These are phyloP conservation scores for Furnarius figulus DNA, from an alignment of 2,113 vertebrate genomes.

Conservation along the genomic window DNA sequence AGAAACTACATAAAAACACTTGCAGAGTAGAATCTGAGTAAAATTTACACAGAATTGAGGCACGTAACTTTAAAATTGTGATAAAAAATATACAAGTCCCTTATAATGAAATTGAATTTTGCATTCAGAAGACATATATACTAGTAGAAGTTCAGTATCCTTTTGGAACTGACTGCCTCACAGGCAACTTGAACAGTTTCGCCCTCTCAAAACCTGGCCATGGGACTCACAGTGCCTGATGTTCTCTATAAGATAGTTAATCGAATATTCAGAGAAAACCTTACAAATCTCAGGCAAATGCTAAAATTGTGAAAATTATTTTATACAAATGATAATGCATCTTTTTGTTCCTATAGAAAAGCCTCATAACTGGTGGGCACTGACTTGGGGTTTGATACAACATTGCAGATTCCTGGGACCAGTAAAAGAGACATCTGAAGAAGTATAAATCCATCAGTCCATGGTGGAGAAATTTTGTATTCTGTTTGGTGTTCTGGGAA, in stretches of 20 bases:
- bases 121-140: not conserved
- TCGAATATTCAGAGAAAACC: not conserved
- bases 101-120: not conserved
- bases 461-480: not conserved
- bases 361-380: not conserved
- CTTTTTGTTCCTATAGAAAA: not conserved
- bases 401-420: not conserved
- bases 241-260: not conserved
- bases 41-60: not conserved
- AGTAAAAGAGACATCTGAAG: not conserved
- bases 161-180: not conserved
- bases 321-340: not conserved
- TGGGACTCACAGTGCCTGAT: not conserved
- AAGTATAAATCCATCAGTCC: not conserved
- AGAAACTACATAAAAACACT: not conserved
- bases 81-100: not conserved
- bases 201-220: not conserved
- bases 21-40: not conserved
- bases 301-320: not conserved
- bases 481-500: not conserved
- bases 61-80: not conserved
- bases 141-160: not conserved
- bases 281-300: not conserved
- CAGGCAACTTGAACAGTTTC: not conserved
- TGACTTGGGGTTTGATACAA: not conserved